Percentiles rank a stretch among this genome's conserved stretches.
Conservation (phyloP, 2,113 vertebrate genomes). For the Tricholaema leucomelas region DNA sequence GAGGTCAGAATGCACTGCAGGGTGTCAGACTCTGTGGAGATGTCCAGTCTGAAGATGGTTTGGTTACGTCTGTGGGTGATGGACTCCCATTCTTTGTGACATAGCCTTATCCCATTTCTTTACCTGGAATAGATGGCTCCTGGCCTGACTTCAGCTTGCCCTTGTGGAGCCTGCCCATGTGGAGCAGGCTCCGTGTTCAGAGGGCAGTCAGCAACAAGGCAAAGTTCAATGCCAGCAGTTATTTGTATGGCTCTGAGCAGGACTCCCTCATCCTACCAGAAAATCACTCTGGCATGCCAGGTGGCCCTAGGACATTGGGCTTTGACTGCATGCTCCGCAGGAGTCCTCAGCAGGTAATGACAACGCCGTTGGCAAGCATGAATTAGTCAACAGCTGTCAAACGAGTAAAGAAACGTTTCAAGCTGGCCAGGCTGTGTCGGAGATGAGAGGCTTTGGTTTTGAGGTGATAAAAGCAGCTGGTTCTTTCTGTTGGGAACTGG, state of each 20-base stretch:
- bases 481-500: background rate
- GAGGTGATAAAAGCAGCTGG: background rate
- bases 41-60: background rate
- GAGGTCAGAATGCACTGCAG: background rate
- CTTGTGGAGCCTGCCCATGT: background rate
- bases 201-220: background rate
- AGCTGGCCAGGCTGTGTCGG: background rate
- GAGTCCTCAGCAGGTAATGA: background rate
- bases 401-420: background rate
- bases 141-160: background rate
- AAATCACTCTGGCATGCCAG: background rate
- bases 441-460: background rate
- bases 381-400: background rate
- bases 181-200: background rate
- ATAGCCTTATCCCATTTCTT: background rate
- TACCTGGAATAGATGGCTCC: background rate
- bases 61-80: background rate
- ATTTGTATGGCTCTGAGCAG: background rate
- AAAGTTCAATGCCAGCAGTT: background rate
- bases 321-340: background rate
- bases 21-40: background rate
- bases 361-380: background rate
- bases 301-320: too few relatives aligned
- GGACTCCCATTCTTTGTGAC: background rate
- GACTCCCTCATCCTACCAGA: background rate